Evolutionary conservation across 2,888 invertebrate species (phyloP).

Genomic region (Rapana venosa): DNA sequence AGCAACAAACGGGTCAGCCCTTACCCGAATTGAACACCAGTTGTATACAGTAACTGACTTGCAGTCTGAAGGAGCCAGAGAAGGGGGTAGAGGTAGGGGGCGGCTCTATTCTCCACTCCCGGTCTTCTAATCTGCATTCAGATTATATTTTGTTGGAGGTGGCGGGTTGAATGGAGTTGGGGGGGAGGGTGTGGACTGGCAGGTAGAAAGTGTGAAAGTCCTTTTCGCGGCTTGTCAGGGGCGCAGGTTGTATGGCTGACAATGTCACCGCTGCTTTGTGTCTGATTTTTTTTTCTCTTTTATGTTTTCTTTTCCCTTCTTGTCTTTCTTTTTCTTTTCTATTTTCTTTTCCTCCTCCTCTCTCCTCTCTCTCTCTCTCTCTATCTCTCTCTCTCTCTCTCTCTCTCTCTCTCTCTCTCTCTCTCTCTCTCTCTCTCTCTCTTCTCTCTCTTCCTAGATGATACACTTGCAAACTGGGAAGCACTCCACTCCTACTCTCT

Average conservation of each 20-base stretch:
- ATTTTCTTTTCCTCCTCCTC: neutral
- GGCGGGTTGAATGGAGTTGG: neutral
- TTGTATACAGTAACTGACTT: neutral
- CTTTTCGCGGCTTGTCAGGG: no score
- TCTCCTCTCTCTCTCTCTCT: neutral
- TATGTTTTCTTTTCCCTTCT: neutral
- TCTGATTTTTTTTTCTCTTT: neutral
- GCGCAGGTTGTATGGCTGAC: no score
- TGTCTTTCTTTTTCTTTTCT: neutral
- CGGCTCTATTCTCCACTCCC: neutral
- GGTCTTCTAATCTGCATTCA: neutral
- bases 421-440: neutral
- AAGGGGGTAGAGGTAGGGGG: neutral
- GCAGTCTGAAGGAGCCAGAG: neutral
- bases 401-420: neutral
- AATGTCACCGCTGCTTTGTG: no score
- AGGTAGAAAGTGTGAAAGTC: constrained; percentile 6
- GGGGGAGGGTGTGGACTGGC: neutral
- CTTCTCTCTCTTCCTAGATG: neutral
- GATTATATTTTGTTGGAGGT: neutral
- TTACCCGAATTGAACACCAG: neutral
- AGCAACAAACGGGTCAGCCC: no score
- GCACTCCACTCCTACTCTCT: no score
- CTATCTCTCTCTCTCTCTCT: neutral
- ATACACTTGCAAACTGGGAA: no score